Base-by-base conservation (phyloP, 2,888 invertebrate species). In the Eristalis intricaria region DNA sequence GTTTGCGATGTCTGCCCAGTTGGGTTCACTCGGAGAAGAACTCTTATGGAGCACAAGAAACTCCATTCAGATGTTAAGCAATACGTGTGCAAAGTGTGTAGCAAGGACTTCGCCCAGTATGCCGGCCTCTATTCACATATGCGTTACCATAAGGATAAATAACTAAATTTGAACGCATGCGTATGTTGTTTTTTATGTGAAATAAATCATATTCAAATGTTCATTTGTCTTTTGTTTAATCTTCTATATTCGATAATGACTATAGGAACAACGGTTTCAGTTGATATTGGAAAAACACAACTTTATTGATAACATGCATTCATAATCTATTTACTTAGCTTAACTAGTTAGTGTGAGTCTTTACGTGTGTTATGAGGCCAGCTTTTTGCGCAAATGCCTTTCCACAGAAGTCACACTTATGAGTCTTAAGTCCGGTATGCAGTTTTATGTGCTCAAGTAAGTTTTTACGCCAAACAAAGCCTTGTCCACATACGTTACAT, bases 1-100 rank as follows among this genome's bases (percentile, higher is more conserved):
- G 89, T 91, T 0, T 92, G 92, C 73, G 90, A 91, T 0, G 90
- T 92, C 7, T 92, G 92, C 64, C 90, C 89, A 0, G 91, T 91
- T 8, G 90, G 91, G 13, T 92, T 92, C 88, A 90, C 91, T 1
- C 90, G 90, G 2, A 91, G 92, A 60, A 91, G 90, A 19, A 91
- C 92, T 19, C 91, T 92, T 38, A 91, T 92, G 77, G 91, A 92
- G 13, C 92, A 92, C 38, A 89, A 92, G 19, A 91, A 92, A 84
- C 84, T 92, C 73, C 92, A 92, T 87, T 89, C 89, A 4, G 91
- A 89, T 26, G 91, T 90, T 43, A 92, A 92, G 81, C 91, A 91
- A 3, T 92, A 91, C 78, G 73, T 88, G 11, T 92, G 92, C 71
- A 58, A 89, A 8, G 75, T 87, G 23, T 92, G 92, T 43, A 86